Conservation (phyloP, 2,797 vertebrate species). For the Clarias pachynema region DNA sequence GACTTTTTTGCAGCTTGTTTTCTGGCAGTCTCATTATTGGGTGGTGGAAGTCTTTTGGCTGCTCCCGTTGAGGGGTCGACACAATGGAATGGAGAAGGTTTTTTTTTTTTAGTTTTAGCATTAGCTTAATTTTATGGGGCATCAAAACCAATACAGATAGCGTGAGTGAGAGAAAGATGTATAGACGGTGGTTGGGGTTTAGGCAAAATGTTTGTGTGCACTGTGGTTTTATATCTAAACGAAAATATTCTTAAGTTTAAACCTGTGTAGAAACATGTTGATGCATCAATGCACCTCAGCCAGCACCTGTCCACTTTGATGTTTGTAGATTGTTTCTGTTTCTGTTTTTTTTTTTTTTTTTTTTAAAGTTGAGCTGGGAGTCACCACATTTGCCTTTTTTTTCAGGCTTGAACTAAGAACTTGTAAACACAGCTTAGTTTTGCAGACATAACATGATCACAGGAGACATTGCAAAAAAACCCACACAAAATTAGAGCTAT, state of each 20-base stretch:
- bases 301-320: background rate
- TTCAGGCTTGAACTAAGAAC: background rate
- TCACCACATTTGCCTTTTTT: background rate
- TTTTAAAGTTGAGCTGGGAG: background rate
- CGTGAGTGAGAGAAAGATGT: too few relatives aligned
- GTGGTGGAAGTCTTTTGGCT: too few relatives aligned
- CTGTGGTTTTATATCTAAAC: background rate
- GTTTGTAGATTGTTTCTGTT: background rate
- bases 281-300: background rate
- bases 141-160: too few relatives aligned
- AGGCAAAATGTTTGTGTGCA: background rate
- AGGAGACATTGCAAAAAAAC: background rate
- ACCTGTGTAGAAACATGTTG: background rate
- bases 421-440: background rate
- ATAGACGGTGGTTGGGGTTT: too few relatives aligned
- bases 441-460: slow-evolving; percentile 19
- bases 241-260: background rate
- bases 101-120: too few relatives aligned
- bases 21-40: too few relatives aligned
- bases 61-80: too few relatives aligned
- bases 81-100: too few relatives aligned
- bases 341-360: background rate
- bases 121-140: too few relatives aligned
- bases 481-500: background rate
- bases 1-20: too few relatives aligned